Conservation (phyloP, 2,888 invertebrate genomes). For the Nemotelus nigrinus region DNA sequence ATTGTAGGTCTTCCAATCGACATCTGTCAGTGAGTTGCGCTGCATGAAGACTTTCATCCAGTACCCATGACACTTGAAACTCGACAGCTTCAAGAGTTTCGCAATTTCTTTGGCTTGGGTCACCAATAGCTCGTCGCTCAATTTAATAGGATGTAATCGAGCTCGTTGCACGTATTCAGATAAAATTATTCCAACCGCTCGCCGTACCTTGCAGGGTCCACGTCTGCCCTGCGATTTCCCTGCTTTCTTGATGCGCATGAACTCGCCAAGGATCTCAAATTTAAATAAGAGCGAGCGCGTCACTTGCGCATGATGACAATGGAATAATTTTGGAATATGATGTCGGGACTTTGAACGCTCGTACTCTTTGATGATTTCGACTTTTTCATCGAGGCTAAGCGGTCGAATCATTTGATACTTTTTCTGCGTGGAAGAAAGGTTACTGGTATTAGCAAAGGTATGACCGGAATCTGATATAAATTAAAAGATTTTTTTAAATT, state of each 20-base stretch:
- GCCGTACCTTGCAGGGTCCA: neutral
- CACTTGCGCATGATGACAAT: neutral
- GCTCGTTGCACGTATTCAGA: neutral
- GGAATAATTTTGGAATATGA: neutral
- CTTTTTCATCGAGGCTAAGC: neutral
- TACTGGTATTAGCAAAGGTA: too few species aligned
- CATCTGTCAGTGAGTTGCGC: constrained; percentile 57
- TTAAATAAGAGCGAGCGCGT: neutral
- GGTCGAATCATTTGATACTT: neutral
- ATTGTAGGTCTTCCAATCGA: constrained; percentile 55
- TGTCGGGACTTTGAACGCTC: neutral
- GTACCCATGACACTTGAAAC: constrained; percentile 54
- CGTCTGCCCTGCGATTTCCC: neutral
- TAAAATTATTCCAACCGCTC: neutral
- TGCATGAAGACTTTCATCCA: constrained; percentile 57
- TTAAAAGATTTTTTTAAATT: too few species aligned
- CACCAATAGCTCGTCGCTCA: neutral
- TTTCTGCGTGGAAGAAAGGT: too few species aligned
- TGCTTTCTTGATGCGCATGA: neutral
- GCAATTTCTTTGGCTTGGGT: neutral
- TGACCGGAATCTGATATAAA: too few species aligned
- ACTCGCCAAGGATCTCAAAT: neutral
- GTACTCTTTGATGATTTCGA: neutral
- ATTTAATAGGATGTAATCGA: neutral
- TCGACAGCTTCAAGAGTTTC: constrained; percentile 42